phyloP scores from a whole-genome alignment of 2,113 vertebrate species.

The Aphyosemion australe region DNA sequence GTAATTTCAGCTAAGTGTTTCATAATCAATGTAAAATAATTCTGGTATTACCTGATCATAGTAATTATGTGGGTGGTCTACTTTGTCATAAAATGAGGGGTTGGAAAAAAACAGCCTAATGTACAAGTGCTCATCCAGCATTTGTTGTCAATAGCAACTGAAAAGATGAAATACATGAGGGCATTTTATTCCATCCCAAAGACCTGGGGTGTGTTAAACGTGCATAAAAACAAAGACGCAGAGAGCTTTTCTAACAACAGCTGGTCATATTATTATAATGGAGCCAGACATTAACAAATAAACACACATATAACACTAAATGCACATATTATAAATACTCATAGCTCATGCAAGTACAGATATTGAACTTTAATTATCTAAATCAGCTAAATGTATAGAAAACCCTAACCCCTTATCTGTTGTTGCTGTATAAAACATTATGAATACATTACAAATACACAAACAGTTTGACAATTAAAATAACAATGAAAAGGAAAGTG shows the following conservation, averaged over 20 bases:
- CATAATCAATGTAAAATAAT: conserved; percentile 33
- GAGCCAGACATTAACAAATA: too few species aligned
- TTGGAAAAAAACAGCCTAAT: conserved; percentile 39
- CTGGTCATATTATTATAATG: too few species aligned
- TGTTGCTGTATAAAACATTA: too few species aligned
- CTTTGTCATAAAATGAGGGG: conserved; percentile 17
- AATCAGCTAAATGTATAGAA: too few species aligned
- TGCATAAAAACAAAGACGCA: conserved; percentile 36
- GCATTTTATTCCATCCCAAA: conserved; percentile 38
- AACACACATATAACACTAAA: too few species aligned
- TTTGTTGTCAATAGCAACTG: conserved; percentile 65
- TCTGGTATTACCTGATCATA: conserved; percentile 27
- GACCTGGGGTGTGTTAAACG: conserved; percentile 44
- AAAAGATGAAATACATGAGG: conserved; percentile 57
- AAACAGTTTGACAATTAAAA: too few species aligned
- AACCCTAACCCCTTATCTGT: too few species aligned
- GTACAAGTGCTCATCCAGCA: conserved; percentile 17
- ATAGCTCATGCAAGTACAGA: too few species aligned
- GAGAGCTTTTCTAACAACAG: conserved; percentile 12
- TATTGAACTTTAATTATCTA: too few species aligned
- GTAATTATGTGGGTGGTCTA: conserved; percentile 45
- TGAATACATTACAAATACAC: too few species aligned
- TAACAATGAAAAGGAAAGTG: too few species aligned
- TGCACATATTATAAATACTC: too few species aligned
- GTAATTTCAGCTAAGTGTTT: conserved; percentile 25